A percentile compares a stretch with the other conserved stretches of the same genome.
Evolutionary conservation across 2,888 invertebrate species (phyloP).

Genomic region (Priapulus caudatus): DNA sequence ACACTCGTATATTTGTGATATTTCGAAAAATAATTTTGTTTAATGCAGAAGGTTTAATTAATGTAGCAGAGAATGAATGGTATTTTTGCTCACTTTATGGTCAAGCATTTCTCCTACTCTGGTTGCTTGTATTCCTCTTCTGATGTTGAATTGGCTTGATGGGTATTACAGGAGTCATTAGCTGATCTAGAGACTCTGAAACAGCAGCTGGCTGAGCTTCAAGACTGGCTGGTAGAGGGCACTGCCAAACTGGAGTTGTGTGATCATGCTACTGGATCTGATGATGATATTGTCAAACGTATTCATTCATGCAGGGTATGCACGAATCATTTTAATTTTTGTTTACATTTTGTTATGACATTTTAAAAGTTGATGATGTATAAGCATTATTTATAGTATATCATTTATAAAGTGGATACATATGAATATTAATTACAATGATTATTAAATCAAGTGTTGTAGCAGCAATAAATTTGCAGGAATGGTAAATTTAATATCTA

Average conservation of each 20-base stretch:
- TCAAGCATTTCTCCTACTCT: no score
- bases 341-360: not conserved
- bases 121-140: no score
- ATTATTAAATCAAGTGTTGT: no score
- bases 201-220: conserved; percentile 37
- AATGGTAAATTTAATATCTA: no score
- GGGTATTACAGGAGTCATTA: no score
- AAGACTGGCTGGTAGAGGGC: conserved; percentile 56
- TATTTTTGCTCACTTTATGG: not conserved
- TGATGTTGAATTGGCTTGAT: no score
- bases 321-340: not conserved
- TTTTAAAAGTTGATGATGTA: not conserved
- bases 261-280: conserved; percentile 78
- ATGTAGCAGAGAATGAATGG: not conserved
- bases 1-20: no score
- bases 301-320: conserved; percentile 55
- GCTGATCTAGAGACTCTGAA: no score
- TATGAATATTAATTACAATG: conserved; percentile 55
- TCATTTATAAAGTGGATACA: conserved; percentile 57
- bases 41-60: not conserved
- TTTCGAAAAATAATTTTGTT: no score
- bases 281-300: conserved; percentile 64
- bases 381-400: conserved; percentile 25
- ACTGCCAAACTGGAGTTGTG: conserved; percentile 74
- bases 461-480: no score